These are phyloP conservation scores for Lithosia quadra DNA, from an alignment of 2,888 invertebrate species.

Conservation along the genomic window DNA sequence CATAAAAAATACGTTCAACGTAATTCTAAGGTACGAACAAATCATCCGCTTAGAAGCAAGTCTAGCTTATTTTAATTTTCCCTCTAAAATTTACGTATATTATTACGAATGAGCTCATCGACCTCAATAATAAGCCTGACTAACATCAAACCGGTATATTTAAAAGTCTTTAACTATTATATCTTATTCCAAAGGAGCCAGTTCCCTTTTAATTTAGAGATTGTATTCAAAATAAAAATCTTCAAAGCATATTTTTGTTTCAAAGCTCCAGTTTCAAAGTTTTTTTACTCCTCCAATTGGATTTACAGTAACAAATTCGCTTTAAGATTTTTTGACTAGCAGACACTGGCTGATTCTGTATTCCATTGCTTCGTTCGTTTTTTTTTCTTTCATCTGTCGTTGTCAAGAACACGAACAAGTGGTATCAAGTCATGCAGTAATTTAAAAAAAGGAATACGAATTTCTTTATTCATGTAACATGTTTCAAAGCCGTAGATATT, in stretches of 20 bases:
- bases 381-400: neutral
- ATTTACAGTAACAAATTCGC: constrained; percentile 24
- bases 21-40: neutral
- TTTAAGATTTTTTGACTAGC: constrained; percentile 23
- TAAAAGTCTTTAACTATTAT: constrained; percentile 28
- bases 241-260: constrained; percentile 47
- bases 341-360: constrained; percentile 21
- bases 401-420: neutral
- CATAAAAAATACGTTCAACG: neutral
- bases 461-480: neutral
- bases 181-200: constrained; percentile 24
- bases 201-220: constrained; percentile 41
- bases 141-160: constrained; percentile 1
- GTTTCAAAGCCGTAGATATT: neutral
- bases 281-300: constrained; percentile 29
- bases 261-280: constrained; percentile 32
- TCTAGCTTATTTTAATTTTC: neutral
- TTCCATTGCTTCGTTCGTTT: constrained; percentile 19
- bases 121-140: constrained; percentile 1
- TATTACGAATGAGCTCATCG: neutral
- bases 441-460: neutral
- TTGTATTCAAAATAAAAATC: constrained; percentile 31
- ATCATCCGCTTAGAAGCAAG: neutral
- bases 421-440: neutral
- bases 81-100: neutral